Conservation (phyloP, 2,113 vertebrate genomes). For the Oceanites oceanicus region DNA sequence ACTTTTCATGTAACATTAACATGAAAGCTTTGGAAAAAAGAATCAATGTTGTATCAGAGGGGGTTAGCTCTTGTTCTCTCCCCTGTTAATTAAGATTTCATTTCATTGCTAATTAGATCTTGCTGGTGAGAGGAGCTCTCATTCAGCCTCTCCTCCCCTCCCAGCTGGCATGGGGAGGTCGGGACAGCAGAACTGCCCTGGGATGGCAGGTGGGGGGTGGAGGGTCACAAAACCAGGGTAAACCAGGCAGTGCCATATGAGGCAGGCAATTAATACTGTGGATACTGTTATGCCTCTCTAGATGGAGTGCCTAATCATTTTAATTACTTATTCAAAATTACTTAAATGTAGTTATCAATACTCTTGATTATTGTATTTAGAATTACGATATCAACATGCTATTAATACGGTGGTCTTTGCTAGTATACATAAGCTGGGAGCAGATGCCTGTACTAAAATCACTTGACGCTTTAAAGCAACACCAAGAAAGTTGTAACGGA, state of each 20-base stretch:
- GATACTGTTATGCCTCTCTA: background rate
- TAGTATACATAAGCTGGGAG: background rate
- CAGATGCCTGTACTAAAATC: background rate
- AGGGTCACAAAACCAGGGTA: background rate
- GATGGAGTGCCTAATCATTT: background rate
- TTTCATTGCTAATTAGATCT: background rate
- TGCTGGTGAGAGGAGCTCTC: background rate
- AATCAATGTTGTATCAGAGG: background rate
- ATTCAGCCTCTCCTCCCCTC: background rate
- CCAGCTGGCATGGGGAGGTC: accelerated
- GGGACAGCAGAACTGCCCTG: background rate
- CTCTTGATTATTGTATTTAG: background rate
- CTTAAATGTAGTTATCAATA: background rate
- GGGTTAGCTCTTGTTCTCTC: background rate
- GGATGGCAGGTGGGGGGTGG: background rate
- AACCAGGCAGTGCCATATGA: background rate
- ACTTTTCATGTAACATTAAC: background rate
- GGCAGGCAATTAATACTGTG: background rate
- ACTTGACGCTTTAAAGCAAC: background rate
- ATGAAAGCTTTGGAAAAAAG: background rate
- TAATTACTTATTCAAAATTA: background rate
- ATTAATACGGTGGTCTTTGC: background rate
- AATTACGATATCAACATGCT: background rate
- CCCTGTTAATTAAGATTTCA: background rate
- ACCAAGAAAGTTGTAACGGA: background rate